Evolutionary conservation across 2,797 vertebrate genomes (phyloP).

Genomic region (Hapalemur alaotrensis): DNA sequence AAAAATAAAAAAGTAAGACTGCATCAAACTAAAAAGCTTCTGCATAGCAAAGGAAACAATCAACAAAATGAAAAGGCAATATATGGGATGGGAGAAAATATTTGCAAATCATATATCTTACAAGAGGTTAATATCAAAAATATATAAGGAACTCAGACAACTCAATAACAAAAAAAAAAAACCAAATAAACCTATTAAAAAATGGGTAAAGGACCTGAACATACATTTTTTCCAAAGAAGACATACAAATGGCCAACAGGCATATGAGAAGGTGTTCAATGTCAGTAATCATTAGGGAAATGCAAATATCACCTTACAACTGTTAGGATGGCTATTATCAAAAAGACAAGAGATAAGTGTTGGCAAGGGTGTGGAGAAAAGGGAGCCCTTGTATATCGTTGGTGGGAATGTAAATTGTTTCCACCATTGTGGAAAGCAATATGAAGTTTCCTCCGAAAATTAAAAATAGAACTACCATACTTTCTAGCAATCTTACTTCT

Average conservation of each 20-base stretch:
- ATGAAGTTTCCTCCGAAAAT: background rate
- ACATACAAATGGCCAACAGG: background rate
- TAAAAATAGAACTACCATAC: background rate
- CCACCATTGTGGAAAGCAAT: background rate
- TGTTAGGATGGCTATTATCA: background rate
- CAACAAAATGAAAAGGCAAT: background rate
- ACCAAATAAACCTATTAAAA: no score
- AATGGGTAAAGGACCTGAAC: background rate
- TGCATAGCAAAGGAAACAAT: background rate
- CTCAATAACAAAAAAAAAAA: background rate
- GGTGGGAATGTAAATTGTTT: background rate
- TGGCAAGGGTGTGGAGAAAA: background rate
- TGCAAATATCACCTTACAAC: background rate
- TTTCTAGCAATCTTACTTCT: background rate
- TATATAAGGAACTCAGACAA: background rate
- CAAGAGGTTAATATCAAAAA: background rate
- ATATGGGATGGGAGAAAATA: background rate
- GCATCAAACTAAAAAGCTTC: background rate
- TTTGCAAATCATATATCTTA: background rate
- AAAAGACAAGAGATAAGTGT: background rate
- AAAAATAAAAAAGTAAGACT: no score
- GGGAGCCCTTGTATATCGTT: background rate
- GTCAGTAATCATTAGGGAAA: background rate
- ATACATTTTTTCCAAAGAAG: background rate
- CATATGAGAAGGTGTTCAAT: background rate